These are phyloP conservation scores for Columba livia DNA, from an alignment of 2,113 vertebrate genomes.

Conservation along the genomic window DNA sequence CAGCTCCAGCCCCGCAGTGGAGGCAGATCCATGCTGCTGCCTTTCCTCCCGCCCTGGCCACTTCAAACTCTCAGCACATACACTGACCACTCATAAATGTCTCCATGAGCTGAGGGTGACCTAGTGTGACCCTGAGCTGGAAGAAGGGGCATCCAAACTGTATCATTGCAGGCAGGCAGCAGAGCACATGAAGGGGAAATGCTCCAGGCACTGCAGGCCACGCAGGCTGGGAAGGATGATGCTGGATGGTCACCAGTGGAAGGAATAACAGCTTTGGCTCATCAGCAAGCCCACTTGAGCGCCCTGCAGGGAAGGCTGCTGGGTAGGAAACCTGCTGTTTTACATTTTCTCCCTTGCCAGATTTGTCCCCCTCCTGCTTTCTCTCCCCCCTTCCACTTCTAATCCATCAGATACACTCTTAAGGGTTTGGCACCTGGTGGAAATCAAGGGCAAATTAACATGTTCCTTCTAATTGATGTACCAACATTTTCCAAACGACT, in stretches of 20 bases:
- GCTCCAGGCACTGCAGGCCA: conserved; percentile 76
- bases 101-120: conserved; percentile 69
- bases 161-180: conserved; percentile 83
- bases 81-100: conserved; percentile 76
- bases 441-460: not conserved
- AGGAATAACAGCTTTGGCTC: conserved; percentile 78
- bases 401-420: not conserved
- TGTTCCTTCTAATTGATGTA: not conserved
- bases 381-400: not conserved
- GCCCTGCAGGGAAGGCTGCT: conserved; percentile 71
- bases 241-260: conserved; percentile 76
- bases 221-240: conserved; percentile 72
- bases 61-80: conserved; percentile 77
- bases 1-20: fast-evolving
- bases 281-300: conserved; percentile 72
- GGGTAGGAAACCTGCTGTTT: conserved; percentile 63
- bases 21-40: not conserved
- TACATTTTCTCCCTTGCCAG: not conserved
- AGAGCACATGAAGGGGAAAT: conserved; percentile 79
- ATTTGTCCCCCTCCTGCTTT: not conserved
- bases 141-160: conserved; percentile 77
- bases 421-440: not conserved
- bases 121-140: conserved; percentile 71
- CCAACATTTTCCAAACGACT: not conserved
- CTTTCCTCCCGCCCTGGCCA: not conserved